Evolutionary conservation across 2,797 vertebrate species (phyloP), one percentile per base, ranked within the genome.

Genomic region (Oryzias sinensis): DNA sequence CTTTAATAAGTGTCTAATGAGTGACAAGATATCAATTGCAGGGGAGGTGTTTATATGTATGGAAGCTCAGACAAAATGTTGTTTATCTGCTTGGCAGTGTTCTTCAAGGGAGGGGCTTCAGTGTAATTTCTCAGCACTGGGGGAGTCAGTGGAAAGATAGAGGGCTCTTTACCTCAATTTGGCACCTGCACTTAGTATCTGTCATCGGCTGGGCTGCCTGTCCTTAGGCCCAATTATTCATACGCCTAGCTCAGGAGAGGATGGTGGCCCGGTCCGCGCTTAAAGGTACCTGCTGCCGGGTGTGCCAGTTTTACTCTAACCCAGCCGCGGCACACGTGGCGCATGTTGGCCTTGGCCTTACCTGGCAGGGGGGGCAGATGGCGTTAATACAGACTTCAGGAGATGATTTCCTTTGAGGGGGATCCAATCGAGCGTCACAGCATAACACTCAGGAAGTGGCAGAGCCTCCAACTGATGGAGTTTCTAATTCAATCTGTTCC

Each of bases 401-500:
- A 81, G 71, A 72, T 78, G 67, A 86, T 84, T 82, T 87, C 82
- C 85, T 88, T 79, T 87, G 85, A 85, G 85, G 64, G 59, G 62
- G 74, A 84, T 85, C 76, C 84, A 87, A 87, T 87, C 78, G 72
- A 59, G 66, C 55, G 65, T 70, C 81, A 49, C 88, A 78, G 80
- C 64, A 3, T 76, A 83, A 52, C 1, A 57, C 76, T 62, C 63
- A 76, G 87, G 82, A 88, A 84, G 73, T 63, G 71, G 52, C 41
- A 17, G 46, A 79, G 73, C 53, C 62, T 72, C 71, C 67, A 5
- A 71, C 76, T 82, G 83, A 86, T 77, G 63, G 73, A 74, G 66
- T 77, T 85, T 87, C 73, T 85, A 87, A 87, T 88, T 87, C 81
- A 84, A 80, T 87, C 81, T 79, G 81, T 82, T 87, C 78, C 81